These are phyloP conservation scores for Sturmia bella DNA, from an alignment of 2,888 invertebrate genomes.

Conservation along the genomic window DNA sequence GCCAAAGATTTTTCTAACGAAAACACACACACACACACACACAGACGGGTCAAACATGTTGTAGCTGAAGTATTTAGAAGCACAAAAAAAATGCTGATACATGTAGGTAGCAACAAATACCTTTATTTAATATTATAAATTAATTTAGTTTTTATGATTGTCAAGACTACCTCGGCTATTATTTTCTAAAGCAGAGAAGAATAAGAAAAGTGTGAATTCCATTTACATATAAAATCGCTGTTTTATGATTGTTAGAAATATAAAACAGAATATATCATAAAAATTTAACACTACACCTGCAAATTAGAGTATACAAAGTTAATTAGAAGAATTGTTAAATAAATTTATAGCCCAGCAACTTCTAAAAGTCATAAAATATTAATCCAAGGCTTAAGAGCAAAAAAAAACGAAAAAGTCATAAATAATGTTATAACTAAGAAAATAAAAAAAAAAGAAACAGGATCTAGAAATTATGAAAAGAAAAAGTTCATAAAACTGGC, in stretches of 20 bases:
- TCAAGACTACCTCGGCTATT: neutral
- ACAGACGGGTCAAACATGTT: constrained; percentile 45
- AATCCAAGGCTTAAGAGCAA: neutral
- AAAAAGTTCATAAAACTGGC: neutral
- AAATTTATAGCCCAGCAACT: neutral
- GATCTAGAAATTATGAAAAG: too few species aligned
- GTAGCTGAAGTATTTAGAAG: constrained; percentile 18
- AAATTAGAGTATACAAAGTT: constrained; percentile 38
- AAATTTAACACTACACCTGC: constrained; percentile 55
- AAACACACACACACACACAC: neutral
- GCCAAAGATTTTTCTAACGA: constrained; percentile 35
- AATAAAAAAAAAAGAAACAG: constrained; percentile 9
- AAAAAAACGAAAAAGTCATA: neutral
- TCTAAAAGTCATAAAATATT: neutral
- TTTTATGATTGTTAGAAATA: constrained; percentile 40
- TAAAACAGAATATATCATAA: constrained; percentile 21
- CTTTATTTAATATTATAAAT: constrained; percentile 35
- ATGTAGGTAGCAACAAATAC: constrained; percentile 38
- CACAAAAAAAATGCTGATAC: constrained; percentile 21
- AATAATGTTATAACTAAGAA: neutral
- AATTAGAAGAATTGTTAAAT: constrained; percentile 35
- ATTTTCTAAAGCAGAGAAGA: neutral
- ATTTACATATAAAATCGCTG: constrained; percentile 50
- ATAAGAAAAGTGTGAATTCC: constrained; percentile 61
- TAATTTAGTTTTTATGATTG: constrained; percentile 26